These are phyloP conservation scores for Abramis brama DNA, from an alignment of 2,113 vertebrate species.

Conservation along the genomic window DNA sequence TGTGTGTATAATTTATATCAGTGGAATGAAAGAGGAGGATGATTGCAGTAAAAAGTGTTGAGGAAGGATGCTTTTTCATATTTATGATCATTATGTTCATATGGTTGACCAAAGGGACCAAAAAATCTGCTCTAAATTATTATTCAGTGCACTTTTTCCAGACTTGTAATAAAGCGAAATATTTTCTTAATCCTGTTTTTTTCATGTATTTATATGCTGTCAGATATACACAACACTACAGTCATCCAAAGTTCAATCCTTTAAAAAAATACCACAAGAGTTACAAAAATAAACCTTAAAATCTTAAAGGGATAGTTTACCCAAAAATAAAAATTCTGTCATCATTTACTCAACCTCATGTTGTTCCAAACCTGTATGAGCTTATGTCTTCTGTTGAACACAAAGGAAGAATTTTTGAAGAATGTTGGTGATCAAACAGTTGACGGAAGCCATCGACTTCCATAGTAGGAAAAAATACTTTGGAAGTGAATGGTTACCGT, in stretches of 20 bases:
- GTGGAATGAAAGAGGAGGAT: constrained; percentile 50
- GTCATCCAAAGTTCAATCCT: neutral
- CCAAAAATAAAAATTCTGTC: no score
- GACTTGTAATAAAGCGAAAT: constrained; percentile 29
- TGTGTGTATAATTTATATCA: constrained; percentile 50
- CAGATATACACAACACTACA: neutral
- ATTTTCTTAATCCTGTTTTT: constrained; percentile 29
- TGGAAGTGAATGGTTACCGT: no score
- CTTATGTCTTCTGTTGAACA: no score
- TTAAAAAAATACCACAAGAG: neutral
- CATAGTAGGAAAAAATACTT: no score
- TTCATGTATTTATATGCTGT: neutral
- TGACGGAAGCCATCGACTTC: no score
- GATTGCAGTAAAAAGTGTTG: constrained; percentile 31
- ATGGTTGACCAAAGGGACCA: neutral
- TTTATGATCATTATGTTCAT: constrained; percentile 15
- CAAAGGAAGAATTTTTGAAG: no score
- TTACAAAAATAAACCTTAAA: neutral
- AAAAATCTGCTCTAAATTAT: neutral
- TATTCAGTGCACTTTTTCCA: neutral
- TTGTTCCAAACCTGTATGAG: no score
- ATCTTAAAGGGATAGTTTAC: neutral
- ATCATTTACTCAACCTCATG: no score
- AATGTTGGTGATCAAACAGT: no score
- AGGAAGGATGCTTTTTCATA: neutral